These are phyloP conservation scores for Drosophila sordidapex DNA, from an alignment of 2,888 invertebrate species.

Conservation along the genomic window DNA sequence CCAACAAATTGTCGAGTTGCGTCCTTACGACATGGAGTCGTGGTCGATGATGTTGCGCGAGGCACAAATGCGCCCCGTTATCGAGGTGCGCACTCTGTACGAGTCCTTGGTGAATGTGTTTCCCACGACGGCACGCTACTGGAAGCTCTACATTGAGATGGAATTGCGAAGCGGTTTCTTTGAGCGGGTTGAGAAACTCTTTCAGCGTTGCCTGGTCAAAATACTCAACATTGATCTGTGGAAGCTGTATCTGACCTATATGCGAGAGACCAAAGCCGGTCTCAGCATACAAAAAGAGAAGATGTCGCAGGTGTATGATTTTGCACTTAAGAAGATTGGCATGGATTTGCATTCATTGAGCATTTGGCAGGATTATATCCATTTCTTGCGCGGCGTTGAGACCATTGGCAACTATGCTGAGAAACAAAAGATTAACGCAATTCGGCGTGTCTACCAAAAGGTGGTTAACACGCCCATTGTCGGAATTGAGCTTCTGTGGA, in stretches of 20 bases:
- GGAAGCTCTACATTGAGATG: conserved; percentile 99
- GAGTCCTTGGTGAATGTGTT: conserved; percentile 97
- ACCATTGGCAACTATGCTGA: conserved; percentile 99
- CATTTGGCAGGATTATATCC: conserved; percentile 99
- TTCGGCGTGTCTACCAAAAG: conserved; percentile 97
- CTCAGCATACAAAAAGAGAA: conserved; percentile 98
- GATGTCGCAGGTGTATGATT: conserved; percentile 99
- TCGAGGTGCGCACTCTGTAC: conserved; percentile 95
- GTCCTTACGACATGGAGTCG: conserved; percentile 97
- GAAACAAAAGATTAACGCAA: conserved; percentile 99
- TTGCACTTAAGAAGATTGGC: conserved; percentile 99
- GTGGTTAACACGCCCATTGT: conserved; percentile 98
- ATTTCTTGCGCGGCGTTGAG: conserved; percentile 97
- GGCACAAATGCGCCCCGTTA: conserved; percentile 93
- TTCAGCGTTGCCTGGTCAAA: conserved; percentile 98
- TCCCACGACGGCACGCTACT: conserved; percentile 98
- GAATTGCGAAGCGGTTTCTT: conserved; percentile 99
- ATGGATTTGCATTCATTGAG: conserved; percentile 98
- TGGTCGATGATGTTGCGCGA: conserved; percentile 98
- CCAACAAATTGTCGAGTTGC: conserved; percentile 93
- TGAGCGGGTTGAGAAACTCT: conserved; percentile 99
- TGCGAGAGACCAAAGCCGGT: conserved; percentile 98
- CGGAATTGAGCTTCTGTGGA: conserved; percentile 98
- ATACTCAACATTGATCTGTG: conserved; percentile 99
- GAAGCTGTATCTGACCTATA: conserved; percentile 98